These are phyloP conservation scores for Hylomyscus alleni DNA, from an alignment of 2,797 vertebrate species.

Conservation along the genomic window DNA sequence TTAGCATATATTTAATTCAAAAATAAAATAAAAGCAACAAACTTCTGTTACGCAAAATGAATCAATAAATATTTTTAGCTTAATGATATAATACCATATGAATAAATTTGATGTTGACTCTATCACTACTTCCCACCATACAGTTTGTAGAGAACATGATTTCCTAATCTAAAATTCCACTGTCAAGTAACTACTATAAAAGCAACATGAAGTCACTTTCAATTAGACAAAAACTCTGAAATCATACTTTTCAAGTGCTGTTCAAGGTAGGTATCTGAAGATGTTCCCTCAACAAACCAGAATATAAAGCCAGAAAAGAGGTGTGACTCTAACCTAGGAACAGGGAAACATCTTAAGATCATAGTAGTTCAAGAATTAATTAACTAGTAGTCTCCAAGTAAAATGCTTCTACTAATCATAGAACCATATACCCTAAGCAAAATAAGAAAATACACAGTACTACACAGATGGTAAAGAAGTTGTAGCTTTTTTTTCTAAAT, in stretches of 20 bases:
- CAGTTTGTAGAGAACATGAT: neutral
- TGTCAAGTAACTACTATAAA: slow-evolving; percentile 12
- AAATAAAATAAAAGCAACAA: slow-evolving; percentile 2
- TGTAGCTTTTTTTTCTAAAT: neutral
- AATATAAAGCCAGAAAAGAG: slow-evolving; percentile 63
- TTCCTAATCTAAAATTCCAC: slow-evolving; percentile 55
- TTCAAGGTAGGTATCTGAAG: slow-evolving; percentile 58
- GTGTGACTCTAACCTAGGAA: slow-evolving; percentile 3
- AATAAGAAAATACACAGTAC: neutral
- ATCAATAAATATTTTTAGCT: slow-evolving; percentile 51
- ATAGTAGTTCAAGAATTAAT: slow-evolving; percentile 6
- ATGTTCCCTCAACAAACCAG: slow-evolving; percentile 62
- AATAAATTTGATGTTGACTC: neutral
- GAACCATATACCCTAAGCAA: slow-evolving; percentile 21
- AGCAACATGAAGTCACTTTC: slow-evolving; percentile 37
- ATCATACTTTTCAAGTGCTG: slow-evolving; percentile 27
- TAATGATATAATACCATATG: neutral
- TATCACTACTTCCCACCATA: neutral
- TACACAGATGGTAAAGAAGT: neutral
- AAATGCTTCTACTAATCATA: neutral
- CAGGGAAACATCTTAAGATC: slow-evolving; percentile 21
- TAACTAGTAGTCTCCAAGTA: neutral
- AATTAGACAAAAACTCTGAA: slow-evolving; percentile 61
- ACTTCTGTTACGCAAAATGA: neutral
- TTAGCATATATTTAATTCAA: neutral